These are phyloP conservation scores for Rhopilema esculentum DNA, from an alignment of 30 jellyfish, hydroid and myxozoan genomes.

Conservation along the genomic window DNA sequence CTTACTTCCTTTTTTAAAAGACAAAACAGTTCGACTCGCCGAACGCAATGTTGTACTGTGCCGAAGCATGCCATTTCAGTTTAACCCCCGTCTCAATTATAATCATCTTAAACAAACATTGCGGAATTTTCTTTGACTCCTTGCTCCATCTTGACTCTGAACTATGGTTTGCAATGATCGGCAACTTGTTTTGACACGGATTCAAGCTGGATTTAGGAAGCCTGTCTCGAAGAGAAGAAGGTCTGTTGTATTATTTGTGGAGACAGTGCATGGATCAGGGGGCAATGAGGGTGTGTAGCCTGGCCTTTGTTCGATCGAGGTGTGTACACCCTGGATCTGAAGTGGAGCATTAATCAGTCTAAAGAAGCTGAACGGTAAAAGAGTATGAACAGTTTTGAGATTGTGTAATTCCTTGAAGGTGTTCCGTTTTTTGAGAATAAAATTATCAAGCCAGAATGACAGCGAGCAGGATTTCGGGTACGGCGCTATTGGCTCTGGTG, in stretches of 20 bases:
- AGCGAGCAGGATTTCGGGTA: not conserved
- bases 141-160: constrained; percentile 24
- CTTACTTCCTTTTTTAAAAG: too few species aligned
- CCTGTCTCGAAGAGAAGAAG: not conserved
- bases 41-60: not conserved
- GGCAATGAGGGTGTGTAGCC: not conserved
- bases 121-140: constrained; percentile 17
- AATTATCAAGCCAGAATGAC: not conserved
- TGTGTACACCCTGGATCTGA: constrained; percentile 37
- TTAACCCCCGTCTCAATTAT: constrained; percentile 46
- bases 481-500: constrained; percentile 13
- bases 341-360: constrained; percentile 29
- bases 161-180: constrained; percentile 17
- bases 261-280: not conserved
- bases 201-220: not conserved
- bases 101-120: constrained; percentile 49
- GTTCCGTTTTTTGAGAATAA: not conserved
- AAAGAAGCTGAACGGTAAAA: constrained; percentile 20
- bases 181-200: not conserved
- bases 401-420: not conserved
- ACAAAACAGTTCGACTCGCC: not conserved
- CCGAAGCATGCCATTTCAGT: not conserved
- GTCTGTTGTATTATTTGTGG: not conserved
- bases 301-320: constrained; percentile 7
- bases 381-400: not conserved